Conservation (phyloP, 30 jellyfish, hydroid and myxozoan species). For the Aurelia aurita complex sp. Pacific region DNA sequence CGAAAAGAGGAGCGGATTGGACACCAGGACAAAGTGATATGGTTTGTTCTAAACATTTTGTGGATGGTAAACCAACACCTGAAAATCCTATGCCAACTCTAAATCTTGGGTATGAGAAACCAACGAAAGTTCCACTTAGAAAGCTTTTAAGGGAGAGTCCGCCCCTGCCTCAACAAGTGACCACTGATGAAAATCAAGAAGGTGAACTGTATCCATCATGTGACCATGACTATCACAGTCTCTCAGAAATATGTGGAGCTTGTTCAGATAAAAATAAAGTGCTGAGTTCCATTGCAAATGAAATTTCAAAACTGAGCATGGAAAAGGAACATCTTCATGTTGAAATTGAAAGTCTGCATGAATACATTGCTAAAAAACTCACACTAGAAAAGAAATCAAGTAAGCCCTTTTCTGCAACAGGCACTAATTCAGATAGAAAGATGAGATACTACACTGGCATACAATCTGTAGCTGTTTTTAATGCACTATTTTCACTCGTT, state of each 20-base stretch:
- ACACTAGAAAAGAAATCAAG: neutral
- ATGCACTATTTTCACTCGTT: slow-evolving; percentile 32
- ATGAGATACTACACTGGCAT: no score
- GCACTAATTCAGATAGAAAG: neutral
- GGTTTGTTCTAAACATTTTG: slow-evolving; percentile 60
- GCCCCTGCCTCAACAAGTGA: neutral
- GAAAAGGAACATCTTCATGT: slow-evolving; percentile 3
- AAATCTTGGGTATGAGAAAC: neutral
- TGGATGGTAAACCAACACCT: slow-evolving; percentile 54
- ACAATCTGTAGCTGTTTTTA: slow-evolving; percentile 3
- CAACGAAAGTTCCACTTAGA: neutral
- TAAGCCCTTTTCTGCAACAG: neutral
- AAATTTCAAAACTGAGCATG: neutral
- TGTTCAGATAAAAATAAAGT: slow-evolving; percentile 4
- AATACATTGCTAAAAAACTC: neutral
- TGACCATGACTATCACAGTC: slow-evolving; percentile 6
- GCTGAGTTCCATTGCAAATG: neutral
- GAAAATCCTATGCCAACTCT: slow-evolving; percentile 19
- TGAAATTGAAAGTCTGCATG: neutral
- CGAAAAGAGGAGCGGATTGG: neutral
- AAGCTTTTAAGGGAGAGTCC: no score
- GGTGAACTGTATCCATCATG: neutral
- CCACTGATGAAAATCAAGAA: neutral
- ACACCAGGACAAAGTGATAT: slow-evolving; percentile 13
- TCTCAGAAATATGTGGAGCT: slow-evolving; percentile 7